Percentiles rank a stretch among this genome's conserved stretches.
phyloP scores from a whole-genome alignment of 2,888 invertebrate genomes.

The Tenthredo notha region DNA sequence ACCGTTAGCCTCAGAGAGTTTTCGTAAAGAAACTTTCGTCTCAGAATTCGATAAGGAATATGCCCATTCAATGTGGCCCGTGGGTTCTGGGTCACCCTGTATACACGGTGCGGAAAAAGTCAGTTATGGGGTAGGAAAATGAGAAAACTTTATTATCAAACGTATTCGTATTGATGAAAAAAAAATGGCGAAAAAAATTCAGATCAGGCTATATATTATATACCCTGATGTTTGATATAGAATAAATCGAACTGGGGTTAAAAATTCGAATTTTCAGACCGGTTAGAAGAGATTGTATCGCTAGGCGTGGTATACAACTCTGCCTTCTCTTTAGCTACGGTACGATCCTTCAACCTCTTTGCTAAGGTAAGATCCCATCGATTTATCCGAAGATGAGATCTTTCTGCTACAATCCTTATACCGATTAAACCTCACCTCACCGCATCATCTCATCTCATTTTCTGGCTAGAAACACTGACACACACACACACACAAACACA shows the following conservation, averaged over 20 bases:
- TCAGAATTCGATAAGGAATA: no score
- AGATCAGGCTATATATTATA: no score
- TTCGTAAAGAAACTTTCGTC: no score
- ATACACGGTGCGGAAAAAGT: neutral
- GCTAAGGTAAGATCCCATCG: conserved; percentile 16
- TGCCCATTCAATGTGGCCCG: no score
- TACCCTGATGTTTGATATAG: neutral
- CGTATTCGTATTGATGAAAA: neutral
- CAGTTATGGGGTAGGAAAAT: neutral
- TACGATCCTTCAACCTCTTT: conserved; percentile 25
- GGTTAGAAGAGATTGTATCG: conserved; percentile 30
- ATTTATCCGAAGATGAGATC: conserved; percentile 27
- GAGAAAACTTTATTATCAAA: neutral
- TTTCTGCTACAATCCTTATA: neutral
- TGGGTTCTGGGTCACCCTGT: no score
- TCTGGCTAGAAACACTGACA: neutral
- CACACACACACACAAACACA: no score
- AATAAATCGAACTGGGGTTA: neutral
- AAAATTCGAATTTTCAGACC: conserved; percentile 38
- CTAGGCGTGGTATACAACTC: conserved; percentile 38
- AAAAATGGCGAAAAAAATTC: neutral
- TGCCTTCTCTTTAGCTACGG: conserved; percentile 34
- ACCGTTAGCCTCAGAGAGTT: no score
- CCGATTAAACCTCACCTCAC: conserved; percentile 20
- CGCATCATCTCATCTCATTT: neutral